Evolutionary conservation across 2,797 vertebrate genomes (phyloP).

Genomic region (Apodemus agrarius): DNA sequence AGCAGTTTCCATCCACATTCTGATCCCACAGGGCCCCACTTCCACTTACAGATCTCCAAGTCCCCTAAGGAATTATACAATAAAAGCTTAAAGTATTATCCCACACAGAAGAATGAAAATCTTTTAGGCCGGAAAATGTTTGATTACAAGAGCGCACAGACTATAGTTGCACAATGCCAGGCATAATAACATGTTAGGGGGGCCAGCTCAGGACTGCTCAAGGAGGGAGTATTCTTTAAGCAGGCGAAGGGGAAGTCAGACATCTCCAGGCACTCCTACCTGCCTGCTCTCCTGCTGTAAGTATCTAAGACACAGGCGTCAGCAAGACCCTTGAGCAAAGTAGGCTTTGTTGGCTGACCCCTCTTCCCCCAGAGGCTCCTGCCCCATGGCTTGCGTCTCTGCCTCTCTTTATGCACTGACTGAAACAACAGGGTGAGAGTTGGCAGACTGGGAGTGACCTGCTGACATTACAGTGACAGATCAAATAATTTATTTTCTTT

Average conservation of each 20-base stretch:
- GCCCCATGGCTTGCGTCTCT: not conserved
- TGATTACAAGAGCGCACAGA: slow-evolving; percentile 16
- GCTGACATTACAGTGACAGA: slow-evolving; percentile 74
- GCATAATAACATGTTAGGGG: not conserved
- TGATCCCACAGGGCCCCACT: slow-evolving; percentile 16
- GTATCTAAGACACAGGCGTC: not conserved
- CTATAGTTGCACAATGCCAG: not conserved
- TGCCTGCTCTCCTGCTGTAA: not conserved
- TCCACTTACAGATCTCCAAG: slow-evolving; percentile 5
- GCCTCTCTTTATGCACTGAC: not conserved
- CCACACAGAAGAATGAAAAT: slow-evolving; percentile 40
- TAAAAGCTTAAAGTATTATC: slow-evolving; percentile 63
- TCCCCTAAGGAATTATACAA: slow-evolving; percentile 23
- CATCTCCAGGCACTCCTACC: not conserved
- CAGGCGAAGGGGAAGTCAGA: not conserved
- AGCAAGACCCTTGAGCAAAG: not conserved
- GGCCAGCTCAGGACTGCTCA: not conserved
- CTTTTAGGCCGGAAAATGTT: slow-evolving; percentile 50
- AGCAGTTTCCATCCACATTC: not conserved
- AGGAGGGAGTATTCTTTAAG: not conserved
- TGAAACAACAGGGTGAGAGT: slow-evolving; percentile 46
- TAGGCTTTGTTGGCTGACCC: not conserved
- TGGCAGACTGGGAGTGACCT: slow-evolving; percentile 71
- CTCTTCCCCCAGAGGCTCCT: not conserved
- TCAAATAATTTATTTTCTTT: slow-evolving; percentile 79